Base-by-base conservation (phyloP, 2,797 vertebrate genomes). In the Amblyopsis hoosieri region DNA sequence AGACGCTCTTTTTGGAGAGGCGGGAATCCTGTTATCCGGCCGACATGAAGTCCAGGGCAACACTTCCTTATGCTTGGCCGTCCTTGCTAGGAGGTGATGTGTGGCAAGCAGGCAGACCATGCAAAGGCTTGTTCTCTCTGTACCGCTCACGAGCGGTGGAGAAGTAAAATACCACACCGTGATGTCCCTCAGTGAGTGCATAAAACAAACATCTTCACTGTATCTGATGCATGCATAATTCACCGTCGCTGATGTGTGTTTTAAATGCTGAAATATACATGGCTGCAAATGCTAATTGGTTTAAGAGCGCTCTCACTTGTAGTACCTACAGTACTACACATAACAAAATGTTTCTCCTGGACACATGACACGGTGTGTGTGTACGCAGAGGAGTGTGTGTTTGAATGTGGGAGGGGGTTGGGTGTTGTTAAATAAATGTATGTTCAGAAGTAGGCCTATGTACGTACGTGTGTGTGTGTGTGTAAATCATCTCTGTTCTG, bases 201-300 rank as follows among this genome's bases (percentile, higher is more conserved):
- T 72, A 90, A 95, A 93, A 94, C 92, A 93, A 91, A 93, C 90
- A 87, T 85, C 91, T 91, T 59, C 84, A 91, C 93, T 92, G 92
- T 94, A 92, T 76, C 75, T 49, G 78, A 58, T 76, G 89, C 91
- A 96, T 97, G 94, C 95, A 97, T 97, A 95, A 97, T 97, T 96
- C 93, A 97, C 81, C 84, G 89, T 84, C 86, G 88, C 92, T 95
- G 94, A 95, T 93, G 92, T 86, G 90, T 72, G 85, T 94, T 95
- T 96, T 94, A 96, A 96, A 96, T 80, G 89, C 91, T 96, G 93
- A 98, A 97, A 97, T 95, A 96, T 97, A 95, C 94, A 97, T 95
- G 84, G 92, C 91, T 91, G 94, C 93, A 93, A 96, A 97, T 97
- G 96, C 94, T 97, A 96, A 97, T 97, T 87, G 79, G 81, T 81